Conservation (phyloP, 2,113 vertebrate species). For the Oreotrochilus melanogaster region DNA sequence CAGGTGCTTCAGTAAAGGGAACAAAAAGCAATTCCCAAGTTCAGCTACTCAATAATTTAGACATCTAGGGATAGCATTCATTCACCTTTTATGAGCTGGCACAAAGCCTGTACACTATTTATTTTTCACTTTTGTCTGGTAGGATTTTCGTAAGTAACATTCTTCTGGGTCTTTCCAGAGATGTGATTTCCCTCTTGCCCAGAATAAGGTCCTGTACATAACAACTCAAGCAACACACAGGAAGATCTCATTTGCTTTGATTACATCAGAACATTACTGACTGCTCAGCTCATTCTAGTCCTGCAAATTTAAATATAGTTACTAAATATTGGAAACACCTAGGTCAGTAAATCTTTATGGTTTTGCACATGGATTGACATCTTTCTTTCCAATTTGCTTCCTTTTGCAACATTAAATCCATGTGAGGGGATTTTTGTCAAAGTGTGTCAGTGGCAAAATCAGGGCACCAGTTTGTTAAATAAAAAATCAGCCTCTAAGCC, state of each 20-base stretch:
- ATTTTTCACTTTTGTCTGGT: neutral
- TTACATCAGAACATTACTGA: neutral
- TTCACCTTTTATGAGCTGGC: neutral
- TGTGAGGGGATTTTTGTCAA: neutral
- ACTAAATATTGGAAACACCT: neutral
- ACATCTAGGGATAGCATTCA: neutral
- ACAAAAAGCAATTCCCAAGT: neutral
- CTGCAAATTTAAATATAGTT: neutral
- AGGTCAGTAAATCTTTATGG: neutral
- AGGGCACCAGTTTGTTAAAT: slow-evolving; percentile 45
- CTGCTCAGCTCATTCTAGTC: neutral
- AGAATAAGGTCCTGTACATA: neutral
- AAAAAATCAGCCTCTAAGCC: slow-evolving; percentile 30
- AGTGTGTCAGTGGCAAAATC: slow-evolving; percentile 46
- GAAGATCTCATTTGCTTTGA: neutral
- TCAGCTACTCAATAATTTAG: neutral
- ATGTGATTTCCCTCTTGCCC: neutral
- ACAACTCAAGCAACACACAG: neutral
- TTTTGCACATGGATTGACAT: neutral
- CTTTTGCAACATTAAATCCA: neutral
- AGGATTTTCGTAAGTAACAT: neutral
- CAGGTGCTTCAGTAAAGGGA: neutral
- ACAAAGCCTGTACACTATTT: neutral
- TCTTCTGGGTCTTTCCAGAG: neutral
- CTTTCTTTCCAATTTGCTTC: neutral